Percentiles rank a stretch among this genome's conserved stretches.
Evolutionary conservation across 2,888 invertebrate genomes (phyloP).

Genomic region (Monopis laevigella): DNA sequence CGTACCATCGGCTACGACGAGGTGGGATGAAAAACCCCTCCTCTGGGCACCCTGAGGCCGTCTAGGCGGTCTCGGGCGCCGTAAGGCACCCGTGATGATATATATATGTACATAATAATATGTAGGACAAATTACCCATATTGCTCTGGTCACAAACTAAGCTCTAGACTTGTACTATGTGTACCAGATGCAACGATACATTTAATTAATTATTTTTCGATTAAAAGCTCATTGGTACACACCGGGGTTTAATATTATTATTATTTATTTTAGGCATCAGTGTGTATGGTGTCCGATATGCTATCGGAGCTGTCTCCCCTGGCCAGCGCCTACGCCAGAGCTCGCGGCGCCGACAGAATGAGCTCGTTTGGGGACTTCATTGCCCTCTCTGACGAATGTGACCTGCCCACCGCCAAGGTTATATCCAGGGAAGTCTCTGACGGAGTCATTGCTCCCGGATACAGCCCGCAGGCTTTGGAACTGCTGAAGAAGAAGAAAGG

Average conservation of each 20-base stretch:
- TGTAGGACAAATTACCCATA: no score
- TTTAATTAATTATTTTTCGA: no score
- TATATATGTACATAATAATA: no score
- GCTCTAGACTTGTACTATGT: no score
- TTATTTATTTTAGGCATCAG: conserved; percentile 70
- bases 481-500: conserved; percentile 94
- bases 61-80: no score
- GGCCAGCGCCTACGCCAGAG: conserved; percentile 93
- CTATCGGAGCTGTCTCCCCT: conserved; percentile 77
- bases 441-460: conserved; percentile 97
- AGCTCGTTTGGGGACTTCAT: conserved; percentile 99
- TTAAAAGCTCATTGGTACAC: no score
- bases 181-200: no score
- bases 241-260: conserved; percentile 12
- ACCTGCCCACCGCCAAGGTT: conserved; percentile 88
- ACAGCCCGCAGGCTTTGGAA: conserved; percentile 82
- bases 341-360: conserved; percentile 98
- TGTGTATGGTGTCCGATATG: conserved; percentile 94
- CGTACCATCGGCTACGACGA: no score
- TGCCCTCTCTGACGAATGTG: conserved; percentile 92
- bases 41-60: no score
- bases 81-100: no score
- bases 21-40: no score
- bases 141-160: no score
- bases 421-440: conserved; percentile 96